Conservation (phyloP, 2,888 invertebrate genomes). For the Diloba caeruleocephala region DNA sequence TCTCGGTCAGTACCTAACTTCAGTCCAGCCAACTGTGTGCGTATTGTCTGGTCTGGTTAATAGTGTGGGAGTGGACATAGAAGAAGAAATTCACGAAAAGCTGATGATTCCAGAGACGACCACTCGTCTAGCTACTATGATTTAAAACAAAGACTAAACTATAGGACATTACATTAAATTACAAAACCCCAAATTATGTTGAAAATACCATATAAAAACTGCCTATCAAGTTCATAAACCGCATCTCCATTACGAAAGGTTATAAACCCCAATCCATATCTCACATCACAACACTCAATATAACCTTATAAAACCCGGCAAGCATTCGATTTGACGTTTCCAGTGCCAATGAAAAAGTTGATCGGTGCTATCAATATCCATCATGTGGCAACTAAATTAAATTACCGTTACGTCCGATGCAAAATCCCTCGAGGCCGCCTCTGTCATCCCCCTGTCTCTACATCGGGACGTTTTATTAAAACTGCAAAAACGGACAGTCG, state of each 20-base stretch:
- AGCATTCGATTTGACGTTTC: constrained; percentile 49
- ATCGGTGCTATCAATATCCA: constrained; percentile 62
- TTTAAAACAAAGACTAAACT: no score
- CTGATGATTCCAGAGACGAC: no score
- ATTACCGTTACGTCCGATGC: constrained; percentile 52
- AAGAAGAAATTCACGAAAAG: no score
- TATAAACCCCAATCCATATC: constrained; percentile 37
- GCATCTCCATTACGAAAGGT: constrained; percentile 27
- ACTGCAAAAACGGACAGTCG: constrained; percentile 67
- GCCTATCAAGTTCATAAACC: constrained; percentile 34
- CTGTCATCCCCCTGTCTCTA: constrained; percentile 59
- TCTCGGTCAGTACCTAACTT: no score
- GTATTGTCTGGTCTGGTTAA: no score
- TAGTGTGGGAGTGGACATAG: no score
- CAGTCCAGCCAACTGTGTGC: no score
- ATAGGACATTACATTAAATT: no score
- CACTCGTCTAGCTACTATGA: no score
- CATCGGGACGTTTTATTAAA: constrained; percentile 67
- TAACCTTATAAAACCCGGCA: constrained; percentile 47
- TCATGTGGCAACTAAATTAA: constrained; percentile 62
- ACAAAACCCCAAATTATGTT: constrained; percentile 16
- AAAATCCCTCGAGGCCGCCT: constrained; percentile 51
- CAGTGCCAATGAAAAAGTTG: constrained; percentile 56
- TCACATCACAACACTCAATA: constrained; percentile 29
- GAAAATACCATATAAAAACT: constrained; percentile 20